Evolutionary conservation across 2,888 invertebrate genomes (phyloP).

Genomic region (Zygogramma bicolorata): DNA sequence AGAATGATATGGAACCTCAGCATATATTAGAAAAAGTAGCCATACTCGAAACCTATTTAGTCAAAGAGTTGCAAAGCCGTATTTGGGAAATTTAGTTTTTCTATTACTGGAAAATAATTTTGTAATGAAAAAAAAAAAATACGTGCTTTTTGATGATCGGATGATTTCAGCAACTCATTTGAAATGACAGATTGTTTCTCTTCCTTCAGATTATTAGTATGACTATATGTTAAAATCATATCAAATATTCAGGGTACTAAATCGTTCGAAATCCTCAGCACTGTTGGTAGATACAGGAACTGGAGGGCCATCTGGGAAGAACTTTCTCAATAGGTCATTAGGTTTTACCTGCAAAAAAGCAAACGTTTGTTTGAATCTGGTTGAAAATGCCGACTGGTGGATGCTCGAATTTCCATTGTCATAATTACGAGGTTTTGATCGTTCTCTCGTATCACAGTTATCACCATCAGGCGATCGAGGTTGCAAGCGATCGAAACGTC

Average conservation of each 20-base stretch:
- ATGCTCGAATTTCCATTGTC: no score
- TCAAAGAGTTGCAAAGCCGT: neutral
- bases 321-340: constrained; percentile 60
- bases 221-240: neutral
- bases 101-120: neutral
- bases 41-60: neutral
- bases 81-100: no score
- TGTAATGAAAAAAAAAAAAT: no score
- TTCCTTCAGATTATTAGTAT: neutral
- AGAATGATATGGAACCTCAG: neutral
- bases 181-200: no score
- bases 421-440: no score
- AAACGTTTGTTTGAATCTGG: neutral
- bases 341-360: constrained; percentile 64
- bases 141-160: no score
- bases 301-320: constrained; percentile 61
- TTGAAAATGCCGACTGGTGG: no score
- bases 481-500: no score
- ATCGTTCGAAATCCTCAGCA: constrained; percentile 41
- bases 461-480: no score
- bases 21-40: neutral
- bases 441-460: no score
- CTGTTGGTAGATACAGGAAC: neutral
- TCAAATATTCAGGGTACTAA: constrained; percentile 28
- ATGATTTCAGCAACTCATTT: no score